Conservation (phyloP, 2,797 vertebrate species). For the Petrocephalus schoutedeni region DNA sequence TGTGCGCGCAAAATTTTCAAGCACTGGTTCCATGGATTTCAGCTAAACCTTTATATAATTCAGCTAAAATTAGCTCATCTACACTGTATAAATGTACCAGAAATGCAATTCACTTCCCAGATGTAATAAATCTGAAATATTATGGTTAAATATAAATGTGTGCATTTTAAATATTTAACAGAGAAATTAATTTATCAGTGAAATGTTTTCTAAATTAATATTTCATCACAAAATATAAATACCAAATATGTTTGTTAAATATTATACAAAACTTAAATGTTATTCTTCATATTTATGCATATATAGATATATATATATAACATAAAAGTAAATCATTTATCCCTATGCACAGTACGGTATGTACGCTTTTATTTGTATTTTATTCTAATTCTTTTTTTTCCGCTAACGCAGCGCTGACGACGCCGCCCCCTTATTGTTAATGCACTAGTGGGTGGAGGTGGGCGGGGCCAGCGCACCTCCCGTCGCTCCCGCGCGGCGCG, state of each 20-base stretch:
- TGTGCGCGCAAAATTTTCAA: background rate
- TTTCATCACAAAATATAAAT: background rate
- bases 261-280: background rate
- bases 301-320: background rate
- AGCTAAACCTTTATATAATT: background rate
- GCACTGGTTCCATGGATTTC: background rate
- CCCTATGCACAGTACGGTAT: background rate
- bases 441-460: background rate
- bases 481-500: background rate
- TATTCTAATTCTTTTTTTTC: background rate
- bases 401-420: background rate
- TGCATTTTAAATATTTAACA: background rate
- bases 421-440: background rate
- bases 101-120: background rate
- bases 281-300: background rate
- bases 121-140: background rate
- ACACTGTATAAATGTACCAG: background rate
- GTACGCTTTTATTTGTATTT: background rate
- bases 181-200: background rate
- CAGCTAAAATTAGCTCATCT: background rate
- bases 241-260: background rate
- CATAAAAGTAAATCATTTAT: background rate
- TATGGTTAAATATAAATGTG: background rate
- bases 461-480: background rate
- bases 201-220: constrained; percentile 9